Conservation (phyloP, 2,888 invertebrate genomes). For the Silvanus unidentatus region DNA sequence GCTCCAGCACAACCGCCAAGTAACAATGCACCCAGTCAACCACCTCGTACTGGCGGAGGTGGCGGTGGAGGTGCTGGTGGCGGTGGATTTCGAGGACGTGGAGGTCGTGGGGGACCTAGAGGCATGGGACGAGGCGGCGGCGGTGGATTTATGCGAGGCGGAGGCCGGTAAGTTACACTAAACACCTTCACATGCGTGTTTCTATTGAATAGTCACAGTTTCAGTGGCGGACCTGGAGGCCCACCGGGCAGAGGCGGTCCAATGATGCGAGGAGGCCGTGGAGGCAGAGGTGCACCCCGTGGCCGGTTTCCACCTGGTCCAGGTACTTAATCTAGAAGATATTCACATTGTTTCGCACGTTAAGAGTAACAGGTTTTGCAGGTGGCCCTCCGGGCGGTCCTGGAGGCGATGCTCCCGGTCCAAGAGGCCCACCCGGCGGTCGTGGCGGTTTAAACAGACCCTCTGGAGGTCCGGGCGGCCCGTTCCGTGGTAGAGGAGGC, state of each 20-base stretch:
- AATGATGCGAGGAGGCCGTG: constrained; percentile 30
- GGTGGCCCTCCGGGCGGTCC: constrained; percentile 18
- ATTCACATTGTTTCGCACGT: not conserved
- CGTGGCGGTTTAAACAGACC: constrained; percentile 11
- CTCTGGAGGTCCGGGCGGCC: constrained; percentile 18
- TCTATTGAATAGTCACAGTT: constrained; percentile 4
- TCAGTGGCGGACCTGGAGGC: constrained; percentile 31
- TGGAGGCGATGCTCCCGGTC: constrained; percentile 15
- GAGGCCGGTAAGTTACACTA: constrained; percentile 26
- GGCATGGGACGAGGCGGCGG: constrained; percentile 22
- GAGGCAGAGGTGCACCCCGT: constrained; percentile 26
- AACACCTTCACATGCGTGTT: not conserved
- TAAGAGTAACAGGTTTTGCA: constrained; percentile 1
- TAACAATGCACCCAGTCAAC: too few species aligned
- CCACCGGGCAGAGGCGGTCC: constrained; percentile 29
- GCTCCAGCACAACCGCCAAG: constrained; percentile 5
- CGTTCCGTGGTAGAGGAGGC: constrained; percentile 21
- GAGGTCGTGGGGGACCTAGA: constrained; percentile 20
- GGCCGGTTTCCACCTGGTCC: constrained; percentile 26
- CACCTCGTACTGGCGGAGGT: too few species aligned
- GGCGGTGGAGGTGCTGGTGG: constrained; percentile 12
- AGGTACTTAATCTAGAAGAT: constrained; percentile 11
- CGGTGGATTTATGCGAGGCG: constrained; percentile 23
- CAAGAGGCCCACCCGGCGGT: constrained; percentile 11
- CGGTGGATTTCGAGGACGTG: constrained; percentile 17